phyloP scores from a whole-genome alignment of 2,113 vertebrate genomes.

The Phainopepla nitens region DNA sequence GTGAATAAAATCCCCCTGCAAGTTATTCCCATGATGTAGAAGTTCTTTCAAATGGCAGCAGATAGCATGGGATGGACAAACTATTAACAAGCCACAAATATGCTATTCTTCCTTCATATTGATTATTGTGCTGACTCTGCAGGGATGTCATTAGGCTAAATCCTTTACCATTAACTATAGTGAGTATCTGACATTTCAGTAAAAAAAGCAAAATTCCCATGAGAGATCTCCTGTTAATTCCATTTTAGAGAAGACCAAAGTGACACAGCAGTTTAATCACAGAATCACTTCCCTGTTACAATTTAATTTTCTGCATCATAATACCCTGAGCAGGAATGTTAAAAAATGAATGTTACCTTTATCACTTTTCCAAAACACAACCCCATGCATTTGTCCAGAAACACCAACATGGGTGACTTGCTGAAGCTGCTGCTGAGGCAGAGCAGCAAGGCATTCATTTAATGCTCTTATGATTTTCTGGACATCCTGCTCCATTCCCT shows the following conservation, averaged over 20 bases:
- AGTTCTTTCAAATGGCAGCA: not conserved
- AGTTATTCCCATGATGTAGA: not conserved
- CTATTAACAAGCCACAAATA: not conserved
- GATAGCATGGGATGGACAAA: not conserved
- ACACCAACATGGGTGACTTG: conserved; percentile 81
- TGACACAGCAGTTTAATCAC: not conserved
- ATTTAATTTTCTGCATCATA: not conserved
- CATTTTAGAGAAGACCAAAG: not conserved
- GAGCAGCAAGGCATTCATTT: conserved; percentile 79
- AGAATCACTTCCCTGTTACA: not conserved
- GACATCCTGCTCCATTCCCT: conserved; percentile 89
- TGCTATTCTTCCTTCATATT: not conserved
- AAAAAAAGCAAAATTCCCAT: not conserved
- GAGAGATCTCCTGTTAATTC: not conserved
- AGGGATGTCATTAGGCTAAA: not conserved
- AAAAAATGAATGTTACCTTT: conserved; percentile 72
- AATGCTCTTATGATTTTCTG: conserved; percentile 76
- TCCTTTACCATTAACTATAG: not conserved
- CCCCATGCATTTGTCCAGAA: conserved; percentile 95
- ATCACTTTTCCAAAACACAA: conserved; percentile 87
- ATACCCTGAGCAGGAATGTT: not conserved
- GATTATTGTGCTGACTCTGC: not conserved
- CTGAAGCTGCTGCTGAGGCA: conserved; percentile 78
- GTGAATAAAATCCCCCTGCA: not conserved
- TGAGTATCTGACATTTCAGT: not conserved